Evolutionary conservation across 2,888 invertebrate genomes (phyloP).

Genomic region (Eupelmus urozonus): DNA sequence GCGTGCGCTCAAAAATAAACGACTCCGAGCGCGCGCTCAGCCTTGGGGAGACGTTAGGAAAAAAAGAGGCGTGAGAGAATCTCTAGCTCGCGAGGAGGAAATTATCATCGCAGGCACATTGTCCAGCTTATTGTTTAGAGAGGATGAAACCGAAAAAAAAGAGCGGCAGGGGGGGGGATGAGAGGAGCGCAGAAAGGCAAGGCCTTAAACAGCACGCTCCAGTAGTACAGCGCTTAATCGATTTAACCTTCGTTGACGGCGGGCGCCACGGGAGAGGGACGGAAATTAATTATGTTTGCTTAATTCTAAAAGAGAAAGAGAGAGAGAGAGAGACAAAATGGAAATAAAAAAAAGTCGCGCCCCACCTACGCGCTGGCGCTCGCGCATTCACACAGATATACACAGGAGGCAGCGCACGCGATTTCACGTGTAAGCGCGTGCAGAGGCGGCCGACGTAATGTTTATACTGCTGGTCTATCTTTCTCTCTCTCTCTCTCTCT

Average conservation of each 20-base stretch:
- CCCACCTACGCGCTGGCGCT: slow-evolving; percentile 34
- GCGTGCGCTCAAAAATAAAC: no score
- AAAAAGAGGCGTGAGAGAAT: slow-evolving; percentile 41
- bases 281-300: slow-evolving; percentile 53
- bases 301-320: slow-evolving; percentile 17
- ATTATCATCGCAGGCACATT: slow-evolving; percentile 39
- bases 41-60: slow-evolving; percentile 19
- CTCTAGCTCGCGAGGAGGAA: slow-evolving; percentile 33
- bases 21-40: not conserved
- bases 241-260: slow-evolving; percentile 40
- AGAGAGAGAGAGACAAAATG: slow-evolving; percentile 21
- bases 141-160: not conserved
- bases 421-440: slow-evolving; percentile 27
- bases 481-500: not conserved
- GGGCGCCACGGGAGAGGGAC: not conserved
- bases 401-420: slow-evolving; percentile 21
- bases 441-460: slow-evolving; percentile 27
- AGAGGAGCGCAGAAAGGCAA: slow-evolving; percentile 7
- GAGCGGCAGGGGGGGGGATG: not conserved
- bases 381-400: slow-evolving; percentile 24
- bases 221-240: slow-evolving; percentile 33
- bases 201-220: slow-evolving; percentile 21
- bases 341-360: slow-evolving; percentile 23
- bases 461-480: slow-evolving; percentile 7
- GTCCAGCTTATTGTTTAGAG: slow-evolving; percentile 20